Conservation (phyloP, 2,113 vertebrate species). For the Astatotilapia flaviijosephi region DNA sequence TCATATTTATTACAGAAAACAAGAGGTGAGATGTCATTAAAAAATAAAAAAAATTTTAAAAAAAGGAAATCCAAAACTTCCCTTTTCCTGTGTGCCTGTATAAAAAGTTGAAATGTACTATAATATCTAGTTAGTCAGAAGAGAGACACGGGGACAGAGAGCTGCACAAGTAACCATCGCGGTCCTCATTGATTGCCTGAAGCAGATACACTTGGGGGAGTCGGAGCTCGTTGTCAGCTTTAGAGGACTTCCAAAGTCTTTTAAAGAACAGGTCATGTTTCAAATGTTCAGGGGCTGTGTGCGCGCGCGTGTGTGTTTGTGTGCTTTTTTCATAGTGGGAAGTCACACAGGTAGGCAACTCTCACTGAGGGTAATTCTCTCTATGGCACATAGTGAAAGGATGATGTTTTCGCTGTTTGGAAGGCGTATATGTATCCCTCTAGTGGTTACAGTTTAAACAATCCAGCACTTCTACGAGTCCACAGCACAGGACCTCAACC, state of each 20-base stretch:
- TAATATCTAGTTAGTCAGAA: constrained; percentile 43
- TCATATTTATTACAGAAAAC: constrained; percentile 63
- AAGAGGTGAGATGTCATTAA: constrained; percentile 3
- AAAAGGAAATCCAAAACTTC: constrained; percentile 57
- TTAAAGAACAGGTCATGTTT: constrained; percentile 74
- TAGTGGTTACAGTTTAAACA: constrained; percentile 84
- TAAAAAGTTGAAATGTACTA: constrained; percentile 69
- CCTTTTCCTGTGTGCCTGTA: constrained; percentile 17
- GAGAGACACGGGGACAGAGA: constrained; percentile 48
- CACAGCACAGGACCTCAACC: neutral
- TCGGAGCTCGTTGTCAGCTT: constrained; percentile 58
- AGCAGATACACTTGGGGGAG: constrained; percentile 65
- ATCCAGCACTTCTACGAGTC: constrained; percentile 43
- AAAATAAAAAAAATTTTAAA: neutral
- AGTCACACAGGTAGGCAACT: constrained; percentile 85
- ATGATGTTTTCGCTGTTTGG: constrained; percentile 68
- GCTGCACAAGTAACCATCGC: constrained; percentile 65
- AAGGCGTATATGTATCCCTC: constrained; percentile 91
- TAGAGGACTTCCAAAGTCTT: constrained; percentile 67
- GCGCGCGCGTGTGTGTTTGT: neutral
- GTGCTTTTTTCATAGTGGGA: constrained; percentile 58
- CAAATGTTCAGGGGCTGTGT: constrained; percentile 55
- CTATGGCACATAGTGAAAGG: constrained; percentile 76
- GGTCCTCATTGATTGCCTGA: constrained; percentile 69
- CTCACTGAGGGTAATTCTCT: constrained; percentile 73